These are phyloP conservation scores for Diadegma fenestrale DNA, from an alignment of 2,888 invertebrate genomes.

Conservation along the genomic window DNA sequence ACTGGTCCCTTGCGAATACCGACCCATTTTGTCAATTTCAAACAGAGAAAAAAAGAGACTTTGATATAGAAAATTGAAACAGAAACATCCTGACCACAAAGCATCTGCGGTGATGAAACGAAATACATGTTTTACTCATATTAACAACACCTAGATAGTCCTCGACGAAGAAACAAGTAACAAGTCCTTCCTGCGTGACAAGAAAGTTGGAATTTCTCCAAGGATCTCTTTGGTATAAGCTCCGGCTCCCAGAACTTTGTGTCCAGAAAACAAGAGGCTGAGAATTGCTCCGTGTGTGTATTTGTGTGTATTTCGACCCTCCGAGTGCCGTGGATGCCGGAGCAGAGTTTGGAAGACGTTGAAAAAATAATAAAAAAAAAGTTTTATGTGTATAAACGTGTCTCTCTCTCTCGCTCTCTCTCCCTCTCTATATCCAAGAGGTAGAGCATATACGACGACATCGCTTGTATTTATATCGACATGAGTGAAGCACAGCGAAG, in stretches of 20 bases:
- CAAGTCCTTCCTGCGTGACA: constrained; percentile 65
- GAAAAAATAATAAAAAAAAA: constrained; percentile 57
- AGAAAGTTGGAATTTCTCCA: constrained; percentile 75
- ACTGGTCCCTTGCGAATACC: constrained; percentile 43
- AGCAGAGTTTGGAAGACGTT: constrained; percentile 74
- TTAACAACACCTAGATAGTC: constrained; percentile 59
- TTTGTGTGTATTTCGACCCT: constrained; percentile 20
- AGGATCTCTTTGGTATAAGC: constrained; percentile 44
- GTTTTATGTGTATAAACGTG: constrained; percentile 17
- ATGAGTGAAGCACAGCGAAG: constrained; percentile 67
- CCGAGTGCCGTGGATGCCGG: constrained; percentile 74
- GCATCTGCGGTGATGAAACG: constrained; percentile 52
- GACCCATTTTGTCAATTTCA: constrained; percentile 22
- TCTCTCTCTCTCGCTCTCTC: neutral
- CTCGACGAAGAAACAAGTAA: constrained; percentile 54
- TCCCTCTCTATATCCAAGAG: constrained; percentile 31
- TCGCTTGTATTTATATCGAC: constrained; percentile 81
- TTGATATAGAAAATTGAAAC: constrained; percentile 1
- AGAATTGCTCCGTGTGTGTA: constrained; percentile 37
- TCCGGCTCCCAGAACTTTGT: constrained; percentile 45
- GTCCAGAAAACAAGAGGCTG: constrained; percentile 65
- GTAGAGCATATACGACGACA: constrained; percentile 73
- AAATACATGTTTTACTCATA: constrained; percentile 60
- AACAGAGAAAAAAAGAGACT: neutral
- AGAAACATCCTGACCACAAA: neutral